Evolutionary conservation across 2,113 vertebrate species (phyloP), one percentile per base, ranked within the genome.

Genomic region (Phodopus roborovskii): DNA sequence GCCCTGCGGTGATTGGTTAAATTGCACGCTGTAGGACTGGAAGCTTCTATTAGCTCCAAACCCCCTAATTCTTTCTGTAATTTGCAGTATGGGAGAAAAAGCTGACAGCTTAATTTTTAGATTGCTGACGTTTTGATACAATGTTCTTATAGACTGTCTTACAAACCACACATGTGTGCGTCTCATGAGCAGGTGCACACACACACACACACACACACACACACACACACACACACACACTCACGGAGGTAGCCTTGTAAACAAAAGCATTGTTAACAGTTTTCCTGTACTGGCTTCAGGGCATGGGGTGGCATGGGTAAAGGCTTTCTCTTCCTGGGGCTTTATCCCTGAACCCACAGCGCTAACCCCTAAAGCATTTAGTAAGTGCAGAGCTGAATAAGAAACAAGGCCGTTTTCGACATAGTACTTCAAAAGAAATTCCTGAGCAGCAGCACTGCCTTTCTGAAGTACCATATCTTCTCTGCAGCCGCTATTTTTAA

Each of bases 71-170:
- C 17, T 50, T 97, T 97, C 94, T 94, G 22, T 97, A 98, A 97
- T 98, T 96, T 96, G 94, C 81, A 94, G 87, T 96, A 78, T 50
- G 48, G 97, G 89, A 82, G 5, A 97, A 96, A 96, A 94, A 94
- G 93, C 90, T 96, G 96, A 96, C 97, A 97, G 91, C 89, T 97
- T 97, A 97, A 98, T 98, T 95, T 98, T 96, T 79, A 96, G 96
- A 95, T 96, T 60, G 96, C 90, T 97, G 95, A 93, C 83, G 36
- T 84, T 96, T 94, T 8, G 97, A 86, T 81, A 33, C 26, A 64
- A 92, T 83, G 95, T 96, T 97, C 96, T 94, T 97, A 66, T 71
- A 91, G 79, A 60, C 71, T 96, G 95, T 87, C 92, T 97, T 81
- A 77, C n/a, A 58, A 86, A 92, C 56, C 53, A 91, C 71, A 81